Evolutionary conservation across 2,113 vertebrate species (phyloP), one percentile per base, ranked within the genome.

Genomic region (Peromyscus leucopus): DNA sequence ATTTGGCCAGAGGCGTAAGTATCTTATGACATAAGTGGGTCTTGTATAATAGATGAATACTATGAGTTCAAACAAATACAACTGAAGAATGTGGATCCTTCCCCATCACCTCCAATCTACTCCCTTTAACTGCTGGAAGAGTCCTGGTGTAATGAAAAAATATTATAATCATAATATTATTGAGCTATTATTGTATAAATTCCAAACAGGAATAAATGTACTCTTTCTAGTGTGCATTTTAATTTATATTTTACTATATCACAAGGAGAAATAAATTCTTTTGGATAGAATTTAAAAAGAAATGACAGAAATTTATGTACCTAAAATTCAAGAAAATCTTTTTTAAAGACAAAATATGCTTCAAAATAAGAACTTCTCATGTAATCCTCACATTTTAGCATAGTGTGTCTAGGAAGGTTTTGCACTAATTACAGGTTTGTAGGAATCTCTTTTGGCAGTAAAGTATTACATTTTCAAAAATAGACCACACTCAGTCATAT

Each of bases 231-330:
- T 26, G 95, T 17, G 28, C 67, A 96, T 61, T 94, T 96, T 92
- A 61, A 95, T 48, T 79, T 90, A 19, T 5, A 26, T 90, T 97
- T 97, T 95, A 39, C 3, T 86, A 91, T 89, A 74, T 90, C 71
- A 42, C 5, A 91, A n/a, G 46, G 46, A 89, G 85, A 39, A 95
- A 80, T 63, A 75, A 94, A 82, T 5, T 67, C 3, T 94, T 90
- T 86, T 67, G 33, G 16, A 76, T 46, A 91, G 69, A 96, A 95
- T 80, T 97, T 96, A 48, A 67, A 36, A 28, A 88, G 85, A 90
- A 91, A 22, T 39, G 59, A 72, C 9, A 86, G 26, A 69, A 93
- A 67, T 90, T 46, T 79, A 28, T 24, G 17, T 74, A 92, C 51
- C 39, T 72, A 87, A 65, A 67, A 31, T 48, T 95, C 17, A 46